Conservation (phyloP, 2,113 vertebrate genomes). For the Tapirus terrestris region DNA sequence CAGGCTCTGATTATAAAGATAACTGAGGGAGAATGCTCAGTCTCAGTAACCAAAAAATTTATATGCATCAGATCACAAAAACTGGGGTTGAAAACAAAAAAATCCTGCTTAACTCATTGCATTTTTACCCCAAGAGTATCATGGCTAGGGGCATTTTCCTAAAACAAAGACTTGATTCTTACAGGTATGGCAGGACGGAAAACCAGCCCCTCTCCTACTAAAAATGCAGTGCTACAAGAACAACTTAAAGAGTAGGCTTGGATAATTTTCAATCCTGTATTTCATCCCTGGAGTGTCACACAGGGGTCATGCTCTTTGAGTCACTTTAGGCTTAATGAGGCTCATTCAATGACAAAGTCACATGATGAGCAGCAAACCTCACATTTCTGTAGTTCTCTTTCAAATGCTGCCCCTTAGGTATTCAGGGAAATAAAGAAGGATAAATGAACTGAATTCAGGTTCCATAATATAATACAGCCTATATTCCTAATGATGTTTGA, state of each 20-base stretch:
- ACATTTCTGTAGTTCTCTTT: not conserved
- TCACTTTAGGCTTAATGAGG: constrained; percentile 36
- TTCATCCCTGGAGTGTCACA: not conserved
- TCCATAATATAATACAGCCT: not conserved
- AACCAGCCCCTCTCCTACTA: not conserved
- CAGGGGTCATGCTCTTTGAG: not conserved
- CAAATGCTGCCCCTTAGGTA: not conserved
- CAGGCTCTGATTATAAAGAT: not conserved
- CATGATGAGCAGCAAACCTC: not conserved
- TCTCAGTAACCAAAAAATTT: not conserved
- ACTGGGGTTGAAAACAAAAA: not conserved
- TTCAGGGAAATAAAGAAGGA: constrained; percentile 17
- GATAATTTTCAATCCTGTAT: not conserved
- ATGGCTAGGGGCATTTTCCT: not conserved
- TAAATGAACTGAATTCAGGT: not conserved
- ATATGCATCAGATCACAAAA: not conserved
- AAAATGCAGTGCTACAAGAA: not conserved
- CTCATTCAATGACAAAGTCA: not conserved
- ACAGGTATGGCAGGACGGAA: constrained; percentile 32
- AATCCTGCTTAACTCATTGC: not conserved
- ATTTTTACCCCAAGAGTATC: not conserved
- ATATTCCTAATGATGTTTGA: constrained; percentile 6
- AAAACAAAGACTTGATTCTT: constrained; percentile 53
- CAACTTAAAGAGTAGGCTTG: not conserved
- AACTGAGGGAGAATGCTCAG: not conserved